phyloP scores from a whole-genome alignment of 53 echinoderm and acorn worm genomes.

The Astropecten irregularis region DNA sequence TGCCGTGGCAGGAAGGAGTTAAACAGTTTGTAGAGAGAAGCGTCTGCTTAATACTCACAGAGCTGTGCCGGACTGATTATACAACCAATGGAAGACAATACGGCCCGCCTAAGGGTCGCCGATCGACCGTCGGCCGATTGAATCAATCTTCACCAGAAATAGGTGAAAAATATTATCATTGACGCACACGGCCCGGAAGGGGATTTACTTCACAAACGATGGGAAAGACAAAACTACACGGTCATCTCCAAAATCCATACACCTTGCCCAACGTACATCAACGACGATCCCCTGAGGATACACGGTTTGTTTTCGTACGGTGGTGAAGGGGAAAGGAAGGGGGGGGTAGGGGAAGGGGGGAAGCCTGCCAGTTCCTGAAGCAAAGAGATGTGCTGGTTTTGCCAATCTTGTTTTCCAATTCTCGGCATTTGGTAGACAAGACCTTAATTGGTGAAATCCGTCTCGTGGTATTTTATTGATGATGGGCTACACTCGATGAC shows the following conservation, averaged over 20 bases:
- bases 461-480: background rate
- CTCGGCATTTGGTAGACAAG: background rate
- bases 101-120: background rate
- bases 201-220: background rate
- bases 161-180: slow-evolving; percentile 37
- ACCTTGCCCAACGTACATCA: background rate
- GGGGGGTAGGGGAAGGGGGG: background rate
- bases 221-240: slow-evolving; percentile 18
- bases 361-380: background rate
- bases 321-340: background rate
- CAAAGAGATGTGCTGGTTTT: too few species aligned
- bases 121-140: slow-evolving; percentile 9
- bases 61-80: too few species aligned
- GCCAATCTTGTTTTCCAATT: too few species aligned
- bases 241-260: slow-evolving; percentile 34
- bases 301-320: background rate
- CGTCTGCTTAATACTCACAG: too few species aligned
- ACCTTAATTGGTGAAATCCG: slow-evolving; percentile 17
- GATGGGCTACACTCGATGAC: too few species aligned
- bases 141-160: slow-evolving; percentile 1
- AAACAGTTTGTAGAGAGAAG: too few species aligned
- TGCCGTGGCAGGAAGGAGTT: too few species aligned
- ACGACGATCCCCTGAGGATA: slow-evolving; percentile 3
- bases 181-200: slow-evolving; percentile 32
- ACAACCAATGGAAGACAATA: too few species aligned